These are phyloP conservation scores for Pseudois nayaur DNA, from an alignment of 2,113 vertebrate genomes.

Conservation along the genomic window DNA sequence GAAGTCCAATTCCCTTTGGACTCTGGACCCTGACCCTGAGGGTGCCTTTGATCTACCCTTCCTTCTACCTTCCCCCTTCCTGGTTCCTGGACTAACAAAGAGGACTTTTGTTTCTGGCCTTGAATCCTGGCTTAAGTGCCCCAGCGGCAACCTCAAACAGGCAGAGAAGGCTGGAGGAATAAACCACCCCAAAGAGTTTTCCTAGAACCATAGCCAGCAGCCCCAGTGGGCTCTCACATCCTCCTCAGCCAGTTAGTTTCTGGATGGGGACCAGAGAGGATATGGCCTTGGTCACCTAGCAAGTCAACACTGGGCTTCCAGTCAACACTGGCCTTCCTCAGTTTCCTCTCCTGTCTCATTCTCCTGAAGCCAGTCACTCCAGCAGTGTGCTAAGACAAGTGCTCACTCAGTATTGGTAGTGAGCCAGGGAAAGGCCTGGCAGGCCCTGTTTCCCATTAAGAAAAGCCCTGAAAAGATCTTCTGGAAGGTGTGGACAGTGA, in stretches of 20 bases:
- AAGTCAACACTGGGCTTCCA: not conserved
- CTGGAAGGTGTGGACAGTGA: not conserved
- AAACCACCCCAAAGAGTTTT: not conserved
- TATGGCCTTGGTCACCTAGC: not conserved
- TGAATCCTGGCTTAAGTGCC: not conserved
- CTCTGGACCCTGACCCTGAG: not conserved
- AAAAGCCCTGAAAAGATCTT: not conserved
- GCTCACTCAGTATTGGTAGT: not conserved
- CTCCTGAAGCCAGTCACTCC: not conserved
- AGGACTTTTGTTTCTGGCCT: slow-evolving; percentile 9
- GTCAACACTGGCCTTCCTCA: not conserved
- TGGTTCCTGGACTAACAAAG: not conserved
- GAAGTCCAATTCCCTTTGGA: not conserved
- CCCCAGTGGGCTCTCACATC: not conserved
- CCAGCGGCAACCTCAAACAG: not conserved
- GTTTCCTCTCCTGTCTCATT: not conserved
- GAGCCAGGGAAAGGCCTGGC: not conserved
- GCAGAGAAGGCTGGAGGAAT: not conserved
- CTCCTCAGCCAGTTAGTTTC: not conserved
- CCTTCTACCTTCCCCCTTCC: not conserved
- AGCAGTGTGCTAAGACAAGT: not conserved
- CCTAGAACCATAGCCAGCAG: not conserved
- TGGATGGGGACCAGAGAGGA: not conserved
- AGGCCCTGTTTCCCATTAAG: not conserved
- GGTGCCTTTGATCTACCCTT: not conserved